Evolutionary conservation across 2,797 vertebrate genomes (phyloP).

Genomic region (Pelodytes ibericus): DNA sequence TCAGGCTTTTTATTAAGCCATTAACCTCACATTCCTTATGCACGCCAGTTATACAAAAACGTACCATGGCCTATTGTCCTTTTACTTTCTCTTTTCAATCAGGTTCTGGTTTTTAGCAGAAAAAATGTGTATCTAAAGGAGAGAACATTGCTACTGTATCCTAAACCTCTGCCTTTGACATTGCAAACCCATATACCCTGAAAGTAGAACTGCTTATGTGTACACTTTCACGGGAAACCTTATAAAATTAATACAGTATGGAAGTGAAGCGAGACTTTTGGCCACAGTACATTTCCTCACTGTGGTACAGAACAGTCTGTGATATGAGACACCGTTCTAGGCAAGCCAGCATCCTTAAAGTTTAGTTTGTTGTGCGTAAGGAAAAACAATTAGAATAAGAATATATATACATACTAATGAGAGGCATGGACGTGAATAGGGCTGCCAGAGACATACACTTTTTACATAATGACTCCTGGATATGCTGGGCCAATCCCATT

Average conservation of each 20-base stretch:
- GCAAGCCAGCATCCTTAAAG: neutral
- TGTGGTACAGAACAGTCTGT: slow-evolving; percentile 3
- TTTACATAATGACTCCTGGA: too few relatives aligned
- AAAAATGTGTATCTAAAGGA: neutral
- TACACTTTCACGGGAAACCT: slow-evolving; percentile 3
- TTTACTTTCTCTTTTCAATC: neutral
- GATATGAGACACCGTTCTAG: slow-evolving; percentile 4
- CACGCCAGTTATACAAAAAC: too few relatives aligned
- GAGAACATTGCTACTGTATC: neutral
- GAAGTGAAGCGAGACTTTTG: slow-evolving; percentile 14
- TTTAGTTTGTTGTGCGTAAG: neutral
- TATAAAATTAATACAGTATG: slow-evolving; percentile 19
- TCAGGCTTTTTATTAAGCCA: too few relatives aligned
- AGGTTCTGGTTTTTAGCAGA: neutral
- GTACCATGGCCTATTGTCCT: neutral
- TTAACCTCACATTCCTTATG: too few relatives aligned
- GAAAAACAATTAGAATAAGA: neutral
- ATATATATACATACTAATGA: neutral
- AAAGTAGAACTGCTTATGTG: slow-evolving; percentile 5
- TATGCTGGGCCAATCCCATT: too few relatives aligned
- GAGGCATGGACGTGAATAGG: too few relatives aligned
- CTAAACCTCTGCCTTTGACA: slow-evolving; percentile 9
- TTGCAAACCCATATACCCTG: slow-evolving; percentile 3
- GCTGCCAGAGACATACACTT: too few relatives aligned
- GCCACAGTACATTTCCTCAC: slow-evolving; percentile 5